Conservation (phyloP, 2,888 invertebrate genomes). For the Quadroppia sp. region DNA sequence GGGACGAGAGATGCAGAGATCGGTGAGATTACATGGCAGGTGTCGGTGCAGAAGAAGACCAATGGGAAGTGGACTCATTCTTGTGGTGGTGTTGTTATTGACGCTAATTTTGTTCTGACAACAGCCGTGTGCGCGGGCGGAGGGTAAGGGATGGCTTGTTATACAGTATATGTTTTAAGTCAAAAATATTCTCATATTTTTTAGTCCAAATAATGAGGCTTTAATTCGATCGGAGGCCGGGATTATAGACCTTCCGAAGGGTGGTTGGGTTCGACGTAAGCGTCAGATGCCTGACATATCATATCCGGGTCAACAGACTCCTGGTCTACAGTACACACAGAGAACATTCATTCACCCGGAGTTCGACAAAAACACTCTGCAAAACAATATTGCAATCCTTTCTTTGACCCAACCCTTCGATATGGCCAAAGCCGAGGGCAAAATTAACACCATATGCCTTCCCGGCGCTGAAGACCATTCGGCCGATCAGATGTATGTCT, state of each 20-base stretch:
- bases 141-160: slow-evolving; percentile 18
- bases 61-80: slow-evolving; percentile 36
- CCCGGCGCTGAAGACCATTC: slow-evolving; percentile 3
- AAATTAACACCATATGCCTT: slow-evolving; percentile 33
- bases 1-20: slow-evolving; percentile 5
- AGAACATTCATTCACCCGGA: slow-evolving; percentile 25
- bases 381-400: slow-evolving; percentile 36
- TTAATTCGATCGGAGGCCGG: slow-evolving; percentile 32
- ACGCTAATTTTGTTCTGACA: slow-evolving; percentile 29
- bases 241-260: slow-evolving; percentile 39
- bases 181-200: too few relatives aligned
- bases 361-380: slow-evolving; percentile 23
- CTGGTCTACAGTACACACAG: slow-evolving; percentile 31
- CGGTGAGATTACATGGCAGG: slow-evolving; percentile 38
- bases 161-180: too few relatives aligned
- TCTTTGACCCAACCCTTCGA: slow-evolving; percentile 35
- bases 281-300: not conserved
- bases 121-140: slow-evolving; percentile 39
- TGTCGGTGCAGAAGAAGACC: slow-evolving; percentile 34
- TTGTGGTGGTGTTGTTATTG: slow-evolving; percentile 40
- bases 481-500: slow-evolving; percentile 24
- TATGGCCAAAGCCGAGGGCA: slow-evolving; percentile 38
- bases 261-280: slow-evolving; percentile 28
- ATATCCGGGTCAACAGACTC: slow-evolving; percentile 37
- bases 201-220: slow-evolving; percentile 15